phyloP scores from a whole-genome alignment of 2,113 vertebrate genomes.

The Pelodiscus sinensis region DNA sequence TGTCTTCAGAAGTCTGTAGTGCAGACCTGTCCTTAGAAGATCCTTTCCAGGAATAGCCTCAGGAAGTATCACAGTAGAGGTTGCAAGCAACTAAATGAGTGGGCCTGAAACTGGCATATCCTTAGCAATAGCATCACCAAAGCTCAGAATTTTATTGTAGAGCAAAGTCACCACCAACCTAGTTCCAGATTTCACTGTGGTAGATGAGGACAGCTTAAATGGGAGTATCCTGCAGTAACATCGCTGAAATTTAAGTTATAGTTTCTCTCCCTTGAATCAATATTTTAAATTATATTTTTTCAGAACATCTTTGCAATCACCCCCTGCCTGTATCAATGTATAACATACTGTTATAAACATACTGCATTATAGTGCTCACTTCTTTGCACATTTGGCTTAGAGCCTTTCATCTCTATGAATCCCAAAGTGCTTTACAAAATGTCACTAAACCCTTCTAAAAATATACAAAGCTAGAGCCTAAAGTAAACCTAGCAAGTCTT shows the following conservation, averaged over 20 bases:
- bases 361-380: background rate
- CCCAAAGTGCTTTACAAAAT: background rate
- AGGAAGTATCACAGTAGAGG: background rate
- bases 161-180: background rate
- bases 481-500: background rate
- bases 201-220: background rate
- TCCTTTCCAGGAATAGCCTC: background rate
- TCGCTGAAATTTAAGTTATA: background rate
- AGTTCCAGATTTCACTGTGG: background rate
- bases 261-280: background rate
- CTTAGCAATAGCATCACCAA: background rate
- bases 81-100: background rate
- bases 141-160: background rate
- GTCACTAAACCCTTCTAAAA: background rate
- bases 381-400: background rate
- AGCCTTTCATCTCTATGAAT: background rate
- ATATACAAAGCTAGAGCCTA: background rate
- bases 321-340: background rate
- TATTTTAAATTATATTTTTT: background rate
- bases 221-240: background rate
- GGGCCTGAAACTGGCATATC: background rate
- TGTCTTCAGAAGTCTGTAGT: background rate
- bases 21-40: background rate
- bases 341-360: too few relatives aligned
- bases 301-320: too few relatives aligned